These are phyloP conservation scores for Liolophura sinensis DNA, from an alignment of 1,140 invertebrate species.

Conservation along the genomic window DNA sequence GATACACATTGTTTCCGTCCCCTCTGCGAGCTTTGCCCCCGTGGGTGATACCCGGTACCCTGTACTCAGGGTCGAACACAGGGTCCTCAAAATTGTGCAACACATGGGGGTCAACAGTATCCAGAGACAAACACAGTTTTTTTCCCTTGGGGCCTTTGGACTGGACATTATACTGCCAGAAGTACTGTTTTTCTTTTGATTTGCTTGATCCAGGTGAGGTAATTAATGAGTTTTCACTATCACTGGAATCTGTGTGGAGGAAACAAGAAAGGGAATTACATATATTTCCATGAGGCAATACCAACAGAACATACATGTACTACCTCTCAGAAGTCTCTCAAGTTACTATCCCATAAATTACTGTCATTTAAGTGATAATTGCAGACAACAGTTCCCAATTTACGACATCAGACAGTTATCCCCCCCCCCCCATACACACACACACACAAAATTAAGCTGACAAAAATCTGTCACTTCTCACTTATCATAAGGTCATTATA, in stretches of 20 bases:
- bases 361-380: too few species aligned
- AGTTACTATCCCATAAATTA: too few species aligned
- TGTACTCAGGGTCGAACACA: conserved; percentile 46
- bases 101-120: conserved; percentile 86
- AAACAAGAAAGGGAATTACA: conserved; percentile 4
- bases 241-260: conserved; percentile 66
- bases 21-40: conserved; percentile 95
- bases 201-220: conserved; percentile 3
- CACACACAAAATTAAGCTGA: too few species aligned
- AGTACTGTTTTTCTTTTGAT: conserved; percentile 66
- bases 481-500: too few species aligned
- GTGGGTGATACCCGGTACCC: conserved; percentile 41
- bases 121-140: conserved; percentile 54
- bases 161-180: conserved; percentile 99
- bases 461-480: too few species aligned
- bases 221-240: conserved; percentile 56
- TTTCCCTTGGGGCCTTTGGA: conserved; percentile 92
- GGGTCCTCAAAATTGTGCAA: conserved; percentile 67
- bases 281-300: too few species aligned
- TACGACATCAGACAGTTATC: too few species aligned
- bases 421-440: too few species aligned
- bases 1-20: conserved; percentile 96
- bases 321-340: too few species aligned
- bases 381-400: too few species aligned
- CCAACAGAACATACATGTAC: too few species aligned